Base-by-base conservation (phyloP, 2,888 invertebrate species). In the Meiosimyza decipiens region DNA sequence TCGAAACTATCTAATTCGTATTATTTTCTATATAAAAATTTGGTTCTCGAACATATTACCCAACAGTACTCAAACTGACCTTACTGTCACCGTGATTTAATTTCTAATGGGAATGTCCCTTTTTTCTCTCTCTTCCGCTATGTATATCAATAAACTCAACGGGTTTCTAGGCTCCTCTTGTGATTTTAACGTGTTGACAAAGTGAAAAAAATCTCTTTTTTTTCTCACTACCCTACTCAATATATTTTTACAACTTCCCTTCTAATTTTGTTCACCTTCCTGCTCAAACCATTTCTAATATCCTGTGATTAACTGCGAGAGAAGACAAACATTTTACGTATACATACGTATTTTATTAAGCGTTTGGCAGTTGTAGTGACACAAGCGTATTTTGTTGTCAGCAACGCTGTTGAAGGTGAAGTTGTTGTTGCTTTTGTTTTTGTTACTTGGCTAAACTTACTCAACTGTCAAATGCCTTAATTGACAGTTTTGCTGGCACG, bases 401-500 rank as follows among this genome's bases (percentile, higher is more conserved):
- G 13, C 18, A 28, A 2, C 15, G 13, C 28, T 16, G 57, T 28
- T 28, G 28, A 28, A 28, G 28, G 28, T 28, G 4, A 28, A 28
- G 28, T 28, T 28, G 22, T 57, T 13, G 28, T 57, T 18, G 12
- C 15, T 57, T 12, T 3, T 12, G 13, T 12, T 57, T 15, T 18
- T 13, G 7, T 57, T 18, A 18, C 13, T 6, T 18, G 1, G 57
- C 15, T 11, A n/a, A 57, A 65, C 18, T 50, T 22, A 18, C 5
- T 22, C 55, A 62, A 63, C 70, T 52, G 52, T 70, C 70, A 54
- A 62, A 54, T 22, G 51, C 16, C 40, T 62, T 63, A 70, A 70
- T 70, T 63, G 70, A 63, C 63, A 70, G 69, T 15, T 50, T n/a
- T 22, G 18, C 12, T 15, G 22, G 18, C 40, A 40, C 40, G 40